Evolutionary conservation across 2,113 vertebrate genomes (phyloP), one percentile per base, ranked within the genome.

Genomic region (Nasalis larvatus): DNA sequence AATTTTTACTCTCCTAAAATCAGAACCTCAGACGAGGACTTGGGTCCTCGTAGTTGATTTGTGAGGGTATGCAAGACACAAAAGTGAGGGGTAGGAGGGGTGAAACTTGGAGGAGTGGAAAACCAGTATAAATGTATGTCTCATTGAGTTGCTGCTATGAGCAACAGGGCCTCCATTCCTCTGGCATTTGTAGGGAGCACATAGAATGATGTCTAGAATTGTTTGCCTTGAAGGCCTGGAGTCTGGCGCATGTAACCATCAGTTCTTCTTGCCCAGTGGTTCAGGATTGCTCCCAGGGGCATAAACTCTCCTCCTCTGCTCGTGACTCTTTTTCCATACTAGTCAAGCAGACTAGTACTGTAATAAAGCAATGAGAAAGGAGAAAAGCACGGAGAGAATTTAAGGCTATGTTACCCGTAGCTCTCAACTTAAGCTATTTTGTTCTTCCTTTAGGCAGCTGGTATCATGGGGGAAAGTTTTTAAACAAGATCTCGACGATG

Each of bases 1-100:
- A 35, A 35, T 86, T 91, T 91, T 93, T 12, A 77, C 5, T 78
- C 27, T 89, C 13, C 30, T 30, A 37, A 86, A 69, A 47, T 85
- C 17, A 86, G 71, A 86, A 18, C 21, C 40, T 42, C 30, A 45
- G n/a, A 68, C 18, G 42, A 68, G 7, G 17, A 14, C 47, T 54
- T 82, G 56, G 2, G 3, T 49, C 54, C 74, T 47, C 30, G 11
- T 16, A 42, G 6, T 25, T 90, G 12, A 77, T 40, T 20, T 45
- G 40, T 14, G 47, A 78, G 42, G 25, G 4, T 21, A 77, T 47
- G 3, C 2, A 16, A 32, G 74, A 73, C n/a, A 77, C n/a, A 6
- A 35, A 17, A 42, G 14, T 6, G 17, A 84, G 71, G 56, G 8
- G 30, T 17, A 5, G 20, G 40, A 66, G 21, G 76, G 32, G 17